These are phyloP conservation scores for Sphinx pinastri DNA, from an alignment of 2,888 invertebrate genomes.

Conservation along the genomic window DNA sequence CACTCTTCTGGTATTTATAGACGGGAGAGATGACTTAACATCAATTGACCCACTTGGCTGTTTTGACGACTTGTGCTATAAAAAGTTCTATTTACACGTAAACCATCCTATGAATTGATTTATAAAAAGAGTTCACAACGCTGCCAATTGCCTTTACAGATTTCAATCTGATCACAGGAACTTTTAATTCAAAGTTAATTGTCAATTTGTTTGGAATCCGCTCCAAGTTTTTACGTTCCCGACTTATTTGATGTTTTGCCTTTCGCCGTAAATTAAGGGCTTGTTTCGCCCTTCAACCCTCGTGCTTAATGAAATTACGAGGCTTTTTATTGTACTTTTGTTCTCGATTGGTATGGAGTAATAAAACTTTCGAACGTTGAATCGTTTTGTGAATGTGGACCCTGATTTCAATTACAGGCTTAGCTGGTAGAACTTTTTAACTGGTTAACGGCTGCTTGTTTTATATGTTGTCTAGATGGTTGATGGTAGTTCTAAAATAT, in stretches of 20 bases:
- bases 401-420: neutral
- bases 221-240: conserved; percentile 8
- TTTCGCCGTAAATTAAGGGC: conserved; percentile 22
- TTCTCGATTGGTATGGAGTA: conserved; percentile 5
- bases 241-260: conserved; percentile 24
- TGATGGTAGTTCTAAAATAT: no score
- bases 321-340: conserved; percentile 23
- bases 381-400: neutral
- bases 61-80: no score
- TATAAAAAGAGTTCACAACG: neutral
- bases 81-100: neutral
- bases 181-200: conserved; percentile 23
- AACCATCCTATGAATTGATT: neutral
- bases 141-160: neutral
- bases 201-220: conserved; percentile 18
- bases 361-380: conserved; percentile 15
- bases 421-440: neutral
- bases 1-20: no score
- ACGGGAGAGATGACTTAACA: no score
- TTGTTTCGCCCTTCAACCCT: conserved; percentile 18
- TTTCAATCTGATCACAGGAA: conserved; percentile 7
- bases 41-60: no score
- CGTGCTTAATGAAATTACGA: conserved; percentile 21
- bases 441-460: no score
- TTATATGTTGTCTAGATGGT: no score